phyloP scores from a whole-genome alignment of 2,797 vertebrate species.

The Echiichthys vipera region DNA sequence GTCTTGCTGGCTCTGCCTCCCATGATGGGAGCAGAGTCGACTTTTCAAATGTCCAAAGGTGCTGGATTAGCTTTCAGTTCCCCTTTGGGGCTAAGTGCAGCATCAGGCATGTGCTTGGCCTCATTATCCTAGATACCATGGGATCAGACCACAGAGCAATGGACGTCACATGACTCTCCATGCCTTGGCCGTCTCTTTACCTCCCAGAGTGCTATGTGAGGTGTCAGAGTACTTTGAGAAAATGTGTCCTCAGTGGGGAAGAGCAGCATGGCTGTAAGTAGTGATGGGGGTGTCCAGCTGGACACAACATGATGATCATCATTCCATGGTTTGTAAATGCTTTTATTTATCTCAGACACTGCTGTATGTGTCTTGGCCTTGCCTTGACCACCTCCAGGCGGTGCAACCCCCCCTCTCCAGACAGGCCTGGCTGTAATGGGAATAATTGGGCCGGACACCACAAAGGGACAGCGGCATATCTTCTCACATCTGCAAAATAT shows the following conservation, averaged over 20 bases:
- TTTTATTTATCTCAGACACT: constrained; percentile 22
- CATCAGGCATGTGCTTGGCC: constrained; percentile 68
- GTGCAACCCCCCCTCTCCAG: constrained; percentile 18
- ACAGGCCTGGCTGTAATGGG: constrained; percentile 64
- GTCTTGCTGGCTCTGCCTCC: neutral
- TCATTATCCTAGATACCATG: constrained; percentile 53
- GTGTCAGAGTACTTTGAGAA: constrained; percentile 51
- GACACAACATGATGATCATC: constrained; percentile 43
- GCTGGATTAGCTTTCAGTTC: neutral
- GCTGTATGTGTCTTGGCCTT: constrained; percentile 29
- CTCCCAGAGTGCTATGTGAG: constrained; percentile 10
- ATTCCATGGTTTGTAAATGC: constrained; percentile 27
- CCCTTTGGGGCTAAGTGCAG: constrained; percentile 44
- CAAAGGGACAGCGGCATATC: constrained; percentile 43
- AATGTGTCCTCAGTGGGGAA: constrained; percentile 29
- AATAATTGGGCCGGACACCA: constrained; percentile 69
- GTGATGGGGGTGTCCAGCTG: constrained; percentile 32
- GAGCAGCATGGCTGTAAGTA: constrained; percentile 18
- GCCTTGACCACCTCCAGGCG: constrained; percentile 51
- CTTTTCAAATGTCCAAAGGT: constrained; percentile 8
- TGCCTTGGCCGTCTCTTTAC: constrained; percentile 23
- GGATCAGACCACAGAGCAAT: constrained; percentile 51
- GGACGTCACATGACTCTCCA: constrained; percentile 31
- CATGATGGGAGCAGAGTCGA: neutral
- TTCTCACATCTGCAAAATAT: constrained; percentile 58